Percentiles rank a stretch among this genome's conserved stretches.
phyloP scores from a whole-genome alignment of 2,113 vertebrate species.

The Romanogobio albipinnatus region DNA sequence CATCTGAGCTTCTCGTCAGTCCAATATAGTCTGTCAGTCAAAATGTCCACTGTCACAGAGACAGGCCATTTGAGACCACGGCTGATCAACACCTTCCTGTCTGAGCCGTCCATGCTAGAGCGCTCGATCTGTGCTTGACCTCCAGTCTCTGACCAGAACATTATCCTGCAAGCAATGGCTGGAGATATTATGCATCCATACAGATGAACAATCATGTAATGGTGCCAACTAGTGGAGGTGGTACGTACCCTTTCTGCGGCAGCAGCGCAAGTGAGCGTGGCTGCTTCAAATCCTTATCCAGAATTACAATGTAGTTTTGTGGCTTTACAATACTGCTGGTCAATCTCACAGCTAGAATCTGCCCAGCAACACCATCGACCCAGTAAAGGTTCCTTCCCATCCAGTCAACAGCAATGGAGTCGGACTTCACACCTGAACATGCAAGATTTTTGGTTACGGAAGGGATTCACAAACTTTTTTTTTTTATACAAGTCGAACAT shows the following conservation, averaged over 20 bases:
- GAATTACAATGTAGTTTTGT: slow-evolving; percentile 78
- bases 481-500: not conserved
- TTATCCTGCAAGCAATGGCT: slow-evolving; percentile 72
- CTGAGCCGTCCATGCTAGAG: slow-evolving; percentile 87
- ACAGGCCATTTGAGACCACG: slow-evolving; percentile 83
- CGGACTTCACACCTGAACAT: slow-evolving; percentile 82
- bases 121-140: slow-evolving; percentile 79
- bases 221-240: not conserved
- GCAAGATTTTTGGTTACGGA: not conserved
- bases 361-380: slow-evolving; percentile 83
- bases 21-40: slow-evolving; percentile 87
- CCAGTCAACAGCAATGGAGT: slow-evolving; percentile 90
- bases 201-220: not conserved
- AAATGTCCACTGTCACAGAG: slow-evolving; percentile 80
- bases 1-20: slow-evolving; percentile 86
- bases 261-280: slow-evolving; percentile 84
- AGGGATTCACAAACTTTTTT: not conserved
- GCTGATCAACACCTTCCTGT: slow-evolving; percentile 74
- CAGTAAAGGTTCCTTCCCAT: slow-evolving; percentile 91
- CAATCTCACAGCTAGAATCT: slow-evolving; percentile 82
- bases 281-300: slow-evolving; percentile 81
- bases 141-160: slow-evolving; percentile 92
- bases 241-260: slow-evolving; percentile 82
- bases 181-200: not conserved
- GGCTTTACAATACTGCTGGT: slow-evolving; percentile 67